phyloP scores from a whole-genome alignment of 1,140 invertebrate species.

The Notospermus geniculatus region DNA sequence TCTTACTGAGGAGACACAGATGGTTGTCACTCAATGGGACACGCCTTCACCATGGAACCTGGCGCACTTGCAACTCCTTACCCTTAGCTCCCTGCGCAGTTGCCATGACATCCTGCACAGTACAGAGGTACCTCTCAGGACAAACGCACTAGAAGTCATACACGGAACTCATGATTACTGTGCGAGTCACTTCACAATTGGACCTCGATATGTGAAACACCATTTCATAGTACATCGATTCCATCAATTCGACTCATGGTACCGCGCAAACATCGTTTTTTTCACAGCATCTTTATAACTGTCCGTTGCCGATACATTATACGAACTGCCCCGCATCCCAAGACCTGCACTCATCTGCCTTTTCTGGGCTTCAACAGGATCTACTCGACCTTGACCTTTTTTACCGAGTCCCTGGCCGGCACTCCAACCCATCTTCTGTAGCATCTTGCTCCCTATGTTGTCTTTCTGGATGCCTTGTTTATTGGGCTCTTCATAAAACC shows the following conservation, averaged over 20 bases:
- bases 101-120: too few species aligned
- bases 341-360: conserved; percentile 45
- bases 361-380: conserved; percentile 68
- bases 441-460: conserved; percentile 86
- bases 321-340: conserved; percentile 66
- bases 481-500: conserved; percentile 46
- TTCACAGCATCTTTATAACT: conserved; percentile 89
- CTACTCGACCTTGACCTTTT: conserved; percentile 87
- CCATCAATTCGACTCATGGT: conserved; percentile 40
- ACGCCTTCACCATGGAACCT: too few species aligned
- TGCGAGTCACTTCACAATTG: too few species aligned
- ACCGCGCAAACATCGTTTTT: conserved; percentile 72
- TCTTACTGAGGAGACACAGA: too few species aligned
- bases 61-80: too few species aligned
- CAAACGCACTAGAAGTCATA: too few species aligned
- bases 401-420: conserved; percentile 93
- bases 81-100: too few species aligned
- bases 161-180: too few species aligned
- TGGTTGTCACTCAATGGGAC: too few species aligned
- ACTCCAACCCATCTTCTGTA: conserved; percentile 99
- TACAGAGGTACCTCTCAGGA: too few species aligned
- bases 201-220: too few species aligned
- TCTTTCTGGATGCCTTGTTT: conserved; percentile 73
- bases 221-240: too few species aligned
- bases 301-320: conserved; percentile 75